Evolutionary conservation across 2,797 vertebrate species (phyloP).

Genomic region (Acanthurus tractus): DNA sequence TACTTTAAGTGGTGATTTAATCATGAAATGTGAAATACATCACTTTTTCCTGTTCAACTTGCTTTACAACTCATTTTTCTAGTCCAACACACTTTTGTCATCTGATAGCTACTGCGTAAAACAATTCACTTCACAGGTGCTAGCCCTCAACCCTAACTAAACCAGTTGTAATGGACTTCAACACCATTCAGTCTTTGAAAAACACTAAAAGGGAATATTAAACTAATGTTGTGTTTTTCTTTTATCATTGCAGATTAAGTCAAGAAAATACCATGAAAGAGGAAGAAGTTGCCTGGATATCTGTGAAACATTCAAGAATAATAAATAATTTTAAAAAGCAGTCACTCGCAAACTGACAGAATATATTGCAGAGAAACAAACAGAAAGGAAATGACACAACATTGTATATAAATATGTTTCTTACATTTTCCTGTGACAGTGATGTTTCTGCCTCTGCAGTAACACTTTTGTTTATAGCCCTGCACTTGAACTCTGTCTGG

Average conservation of each 20-base stretch:
- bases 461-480: conserved; percentile 40
- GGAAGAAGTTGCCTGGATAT: conserved; percentile 39
- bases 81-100: no score
- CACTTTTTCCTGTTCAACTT: no score
- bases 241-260: conserved; percentile 42
- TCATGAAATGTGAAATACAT: no score
- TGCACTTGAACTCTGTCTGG: conserved; percentile 34
- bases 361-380: conserved; percentile 10
- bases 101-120: neutral
- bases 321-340: neutral
- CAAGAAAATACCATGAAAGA: neutral
- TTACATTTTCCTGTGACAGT: conserved; percentile 15
- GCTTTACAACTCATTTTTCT: neutral
- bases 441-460: conserved; percentile 22
- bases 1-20: no score
- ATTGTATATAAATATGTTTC: conserved; percentile 34
- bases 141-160: neutral
- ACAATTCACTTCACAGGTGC: neutral
- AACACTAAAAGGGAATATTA: neutral
- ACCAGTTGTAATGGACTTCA: neutral
- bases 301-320: conserved; percentile 29
- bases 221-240: conserved; percentile 10
- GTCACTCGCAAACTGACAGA: neutral
- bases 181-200: neutral
- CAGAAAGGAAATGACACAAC: conserved; percentile 14